These are phyloP conservation scores for Aspidiotus rigidus DNA, from an alignment of 2,888 invertebrate genomes.

Conservation along the genomic window DNA sequence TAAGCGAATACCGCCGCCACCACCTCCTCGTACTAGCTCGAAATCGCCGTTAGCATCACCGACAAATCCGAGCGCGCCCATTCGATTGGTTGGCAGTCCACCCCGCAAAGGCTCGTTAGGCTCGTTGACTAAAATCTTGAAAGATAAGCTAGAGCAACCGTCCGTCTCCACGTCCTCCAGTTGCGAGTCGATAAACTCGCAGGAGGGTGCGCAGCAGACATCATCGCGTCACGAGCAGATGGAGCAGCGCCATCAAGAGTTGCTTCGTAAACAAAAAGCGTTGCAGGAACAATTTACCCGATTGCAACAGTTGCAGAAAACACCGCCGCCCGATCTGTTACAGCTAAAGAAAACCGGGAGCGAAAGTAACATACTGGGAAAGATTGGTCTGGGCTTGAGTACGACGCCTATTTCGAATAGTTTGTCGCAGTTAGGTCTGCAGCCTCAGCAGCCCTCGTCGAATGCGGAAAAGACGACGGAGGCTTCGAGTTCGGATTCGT, in stretches of 20 bases:
- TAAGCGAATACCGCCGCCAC: conserved; percentile 76
- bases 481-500: conserved; percentile 32
- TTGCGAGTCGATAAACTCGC: conserved; percentile 64
- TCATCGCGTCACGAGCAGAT: conserved; percentile 59
- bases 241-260: conserved; percentile 76
- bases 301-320: conserved; percentile 73
- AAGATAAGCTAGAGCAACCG: conserved; percentile 45
- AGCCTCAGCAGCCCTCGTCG: conserved; percentile 35
- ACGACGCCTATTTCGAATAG: conserved; percentile 51
- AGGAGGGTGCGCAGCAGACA: conserved; percentile 53
- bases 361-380: conserved; percentile 74
- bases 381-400: conserved; percentile 62
- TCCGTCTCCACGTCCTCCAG: conserved; percentile 59
- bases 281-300: conserved; percentile 86
- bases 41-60: conserved; percentile 80
- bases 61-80: conserved; percentile 50
- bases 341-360: conserved; percentile 75
- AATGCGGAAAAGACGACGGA: conserved; percentile 31
- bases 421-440: conserved; percentile 52
- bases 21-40: conserved; percentile 82
- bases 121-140: conserved; percentile 38
- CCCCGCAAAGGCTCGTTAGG: conserved; percentile 37
- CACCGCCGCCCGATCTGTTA: conserved; percentile 51
- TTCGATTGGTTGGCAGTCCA: conserved; percentile 35
- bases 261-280: conserved; percentile 75